These are phyloP conservation scores for Tetramorium alpestre DNA, from an alignment of 1,140 invertebrate genomes.

Conservation along the genomic window DNA sequence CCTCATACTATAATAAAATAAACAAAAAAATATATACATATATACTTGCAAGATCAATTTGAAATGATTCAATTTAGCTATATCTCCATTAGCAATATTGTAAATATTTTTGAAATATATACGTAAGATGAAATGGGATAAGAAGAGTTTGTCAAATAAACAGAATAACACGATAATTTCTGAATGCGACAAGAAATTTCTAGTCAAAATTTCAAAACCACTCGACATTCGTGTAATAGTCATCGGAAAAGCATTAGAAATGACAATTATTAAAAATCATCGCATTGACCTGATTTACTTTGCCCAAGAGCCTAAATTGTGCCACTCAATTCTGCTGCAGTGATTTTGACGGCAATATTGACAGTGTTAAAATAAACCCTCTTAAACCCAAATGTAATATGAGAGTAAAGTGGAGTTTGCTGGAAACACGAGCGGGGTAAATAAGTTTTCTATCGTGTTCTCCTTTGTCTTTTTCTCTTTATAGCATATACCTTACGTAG, in stretches of 20 bases:
- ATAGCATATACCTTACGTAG: not conserved
- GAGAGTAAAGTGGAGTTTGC: constrained; percentile 33
- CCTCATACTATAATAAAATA: not conserved
- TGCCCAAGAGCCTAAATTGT: not conserved
- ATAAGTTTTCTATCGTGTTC: not conserved
- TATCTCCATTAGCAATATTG: not conserved
- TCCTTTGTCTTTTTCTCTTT: not conserved
- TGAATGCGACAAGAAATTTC: not conserved
- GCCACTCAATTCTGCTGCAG: not conserved
- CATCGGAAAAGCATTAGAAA: not conserved
- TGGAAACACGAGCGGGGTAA: not conserved
- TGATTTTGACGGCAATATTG: constrained; percentile 21
- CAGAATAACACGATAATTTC: not conserved
- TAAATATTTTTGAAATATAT: not conserved
- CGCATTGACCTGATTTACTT: not conserved
- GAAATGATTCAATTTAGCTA: too few species aligned
- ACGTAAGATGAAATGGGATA: not conserved
- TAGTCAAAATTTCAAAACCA: not conserved
- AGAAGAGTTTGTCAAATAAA: not conserved
- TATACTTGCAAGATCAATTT: not conserved
- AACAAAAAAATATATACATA: not conserved
- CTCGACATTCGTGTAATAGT: not conserved
- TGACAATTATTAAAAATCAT: constrained; percentile 12
- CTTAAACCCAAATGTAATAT: constrained; percentile 25
- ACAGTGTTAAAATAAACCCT: constrained; percentile 12